These are phyloP conservation scores for Danio choprae DNA, from an alignment of 2,797 vertebrate species.

Conservation along the genomic window DNA sequence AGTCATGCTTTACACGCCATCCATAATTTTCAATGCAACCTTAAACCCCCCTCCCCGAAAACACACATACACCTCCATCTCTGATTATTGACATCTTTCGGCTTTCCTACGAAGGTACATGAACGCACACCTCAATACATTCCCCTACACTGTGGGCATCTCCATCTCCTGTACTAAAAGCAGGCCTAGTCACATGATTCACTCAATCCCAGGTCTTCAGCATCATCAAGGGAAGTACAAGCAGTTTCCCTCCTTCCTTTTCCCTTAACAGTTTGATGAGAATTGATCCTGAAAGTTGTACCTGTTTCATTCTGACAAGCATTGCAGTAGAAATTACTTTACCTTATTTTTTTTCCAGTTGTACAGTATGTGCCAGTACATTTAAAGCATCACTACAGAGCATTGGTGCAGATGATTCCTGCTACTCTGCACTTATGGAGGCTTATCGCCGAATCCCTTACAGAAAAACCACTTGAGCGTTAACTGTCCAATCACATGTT, in stretches of 20 bases:
- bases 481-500: too few species aligned
- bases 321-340: slow-evolving; percentile 38
- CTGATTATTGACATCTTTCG: slow-evolving; percentile 70
- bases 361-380: slow-evolving; percentile 62
- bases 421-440: slow-evolving; percentile 52
- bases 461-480: too few species aligned
- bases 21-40: slow-evolving; percentile 42
- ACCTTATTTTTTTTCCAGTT: slow-evolving; percentile 52
- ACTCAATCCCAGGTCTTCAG: slow-evolving; percentile 16
- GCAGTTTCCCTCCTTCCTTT: slow-evolving; percentile 20
- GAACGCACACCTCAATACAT: slow-evolving; percentile 73
- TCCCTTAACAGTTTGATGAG: slow-evolving; percentile 30
- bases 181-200: slow-evolving; percentile 64
- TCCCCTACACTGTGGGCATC: slow-evolving; percentile 69
- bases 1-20: slow-evolving; percentile 64
- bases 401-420: slow-evolving; percentile 54
- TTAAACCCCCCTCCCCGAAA: slow-evolving; percentile 50
- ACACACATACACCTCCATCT: slow-evolving; percentile 66
- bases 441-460: slow-evolving; percentile 43
- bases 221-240: slow-evolving; percentile 6
- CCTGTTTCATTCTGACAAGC: slow-evolving; percentile 56
- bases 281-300: slow-evolving; percentile 37
- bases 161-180: slow-evolving; percentile 79
- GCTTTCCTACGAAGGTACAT: slow-evolving; percentile 77
- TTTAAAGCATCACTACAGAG: slow-evolving; percentile 59